phyloP scores from a whole-genome alignment of 1,140 invertebrate genomes.

The Camponotus floridanus region DNA sequence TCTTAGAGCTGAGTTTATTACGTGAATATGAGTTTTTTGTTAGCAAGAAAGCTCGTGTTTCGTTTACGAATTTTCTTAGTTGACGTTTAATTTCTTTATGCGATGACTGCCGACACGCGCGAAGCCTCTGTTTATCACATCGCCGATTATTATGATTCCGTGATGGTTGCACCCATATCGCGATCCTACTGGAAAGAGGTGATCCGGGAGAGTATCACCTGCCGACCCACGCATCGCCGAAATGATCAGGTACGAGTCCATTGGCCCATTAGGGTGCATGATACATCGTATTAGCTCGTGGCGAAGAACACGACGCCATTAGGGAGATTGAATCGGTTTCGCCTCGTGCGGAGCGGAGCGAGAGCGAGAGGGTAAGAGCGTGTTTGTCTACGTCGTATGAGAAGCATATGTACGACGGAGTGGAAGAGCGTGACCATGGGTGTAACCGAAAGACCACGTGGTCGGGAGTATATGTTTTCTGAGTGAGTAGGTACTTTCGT shows the following conservation, averaged over 20 bases:
- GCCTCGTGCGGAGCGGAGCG: slow-evolving; percentile 66
- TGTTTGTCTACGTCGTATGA: slow-evolving; percentile 73
- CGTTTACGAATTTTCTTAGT: not conserved
- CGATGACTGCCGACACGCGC: not conserved
- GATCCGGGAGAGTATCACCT: slow-evolving; percentile 69
- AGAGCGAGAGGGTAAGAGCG: slow-evolving; percentile 60
- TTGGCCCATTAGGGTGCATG: slow-evolving; percentile 78
- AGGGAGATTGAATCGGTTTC: slow-evolving; percentile 81
- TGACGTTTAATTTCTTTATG: not conserved
- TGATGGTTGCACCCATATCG: slow-evolving; percentile 22
- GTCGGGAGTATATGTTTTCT: slow-evolving; percentile 75
- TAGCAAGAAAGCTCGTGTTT: not conserved
- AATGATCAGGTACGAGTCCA: slow-evolving; percentile 76
- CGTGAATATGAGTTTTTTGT: not conserved
- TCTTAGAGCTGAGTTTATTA: not conserved
- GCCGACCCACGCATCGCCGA: slow-evolving; percentile 74
- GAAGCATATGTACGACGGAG: slow-evolving; percentile 73
- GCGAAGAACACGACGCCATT: slow-evolving; percentile 80
- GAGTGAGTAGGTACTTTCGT: slow-evolving; percentile 77
- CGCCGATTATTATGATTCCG: not conserved
- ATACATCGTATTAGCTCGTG: slow-evolving; percentile 82
- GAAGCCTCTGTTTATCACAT: slow-evolving; percentile 10
- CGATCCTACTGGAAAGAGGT: slow-evolving; percentile 66
- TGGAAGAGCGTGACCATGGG: slow-evolving; percentile 72
- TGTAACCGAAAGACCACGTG: slow-evolving; percentile 75